phyloP scores from a whole-genome alignment of 1,140 invertebrate genomes.

The Brachionus plicatilis region DNA sequence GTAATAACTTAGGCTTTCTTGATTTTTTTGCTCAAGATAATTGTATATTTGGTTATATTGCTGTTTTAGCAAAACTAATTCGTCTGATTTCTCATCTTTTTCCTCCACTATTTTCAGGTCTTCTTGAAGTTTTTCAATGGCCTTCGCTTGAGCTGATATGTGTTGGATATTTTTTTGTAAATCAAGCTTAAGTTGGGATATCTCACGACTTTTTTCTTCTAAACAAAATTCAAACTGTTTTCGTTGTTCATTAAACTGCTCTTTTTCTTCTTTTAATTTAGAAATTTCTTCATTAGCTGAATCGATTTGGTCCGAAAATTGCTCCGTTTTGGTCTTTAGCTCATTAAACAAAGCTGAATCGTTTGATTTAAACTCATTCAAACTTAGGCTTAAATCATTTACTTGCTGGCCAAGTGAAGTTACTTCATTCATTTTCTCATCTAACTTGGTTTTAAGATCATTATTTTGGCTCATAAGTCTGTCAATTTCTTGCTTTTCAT shows the following conservation, averaged over 20 bases:
- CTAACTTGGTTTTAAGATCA: not conserved
- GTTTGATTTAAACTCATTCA: constrained; percentile 9
- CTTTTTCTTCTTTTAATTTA: not conserved
- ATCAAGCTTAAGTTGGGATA: constrained; percentile 1
- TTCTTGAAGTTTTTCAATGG: not conserved
- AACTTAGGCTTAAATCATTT: not conserved
- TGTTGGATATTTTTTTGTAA: constrained; percentile 16
- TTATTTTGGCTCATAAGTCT: not conserved
- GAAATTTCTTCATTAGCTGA: constrained; percentile 21
- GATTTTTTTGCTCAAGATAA: constrained; percentile 39
- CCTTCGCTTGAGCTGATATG: constrained; percentile 5
- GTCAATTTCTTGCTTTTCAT: not conserved
- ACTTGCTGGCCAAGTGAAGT: not conserved
- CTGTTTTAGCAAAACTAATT: not conserved
- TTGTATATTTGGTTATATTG: constrained; percentile 38
- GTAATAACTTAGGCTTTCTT: constrained; percentile 33
- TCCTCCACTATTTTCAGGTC: not conserved
- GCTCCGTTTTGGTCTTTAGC: constrained; percentile 1
- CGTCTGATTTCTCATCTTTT: not conserved
- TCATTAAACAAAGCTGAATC: constrained; percentile 2
- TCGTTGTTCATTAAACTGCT: constrained; percentile 1
- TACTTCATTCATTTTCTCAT: constrained; percentile 13
- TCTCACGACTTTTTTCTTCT: constrained; percentile 25
- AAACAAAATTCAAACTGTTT: constrained; percentile 29
- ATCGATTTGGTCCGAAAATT: constrained; percentile 7